Percentiles rank a stretch among this genome's conserved stretches.
Conservation (phyloP, 2,797 vertebrate genomes). For the Takifugu rubripes region DNA sequence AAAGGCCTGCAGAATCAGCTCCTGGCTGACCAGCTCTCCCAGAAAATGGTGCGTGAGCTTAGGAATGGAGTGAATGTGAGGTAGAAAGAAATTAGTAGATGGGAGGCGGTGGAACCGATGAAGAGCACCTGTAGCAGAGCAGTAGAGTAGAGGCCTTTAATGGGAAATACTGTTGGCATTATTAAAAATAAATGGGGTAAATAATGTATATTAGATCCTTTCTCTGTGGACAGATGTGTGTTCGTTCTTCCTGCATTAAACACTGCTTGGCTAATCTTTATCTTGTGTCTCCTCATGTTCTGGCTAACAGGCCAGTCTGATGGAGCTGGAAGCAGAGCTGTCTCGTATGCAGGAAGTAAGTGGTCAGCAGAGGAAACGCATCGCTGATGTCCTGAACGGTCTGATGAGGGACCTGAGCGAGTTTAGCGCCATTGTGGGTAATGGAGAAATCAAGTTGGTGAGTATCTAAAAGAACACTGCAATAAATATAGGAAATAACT, state of each 20-base stretch:
- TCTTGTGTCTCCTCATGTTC: not conserved
- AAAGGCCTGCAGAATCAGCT: slow-evolving; percentile 90
- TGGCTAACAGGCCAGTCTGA: slow-evolving; percentile 78
- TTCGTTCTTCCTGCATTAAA: not conserved
- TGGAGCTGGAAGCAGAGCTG: slow-evolving; percentile 90
- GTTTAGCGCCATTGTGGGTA: slow-evolving; percentile 93
- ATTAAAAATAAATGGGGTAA: too few relatives aligned
- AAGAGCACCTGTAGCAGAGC: too few relatives aligned
- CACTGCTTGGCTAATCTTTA: not conserved
- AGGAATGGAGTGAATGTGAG: not conserved
- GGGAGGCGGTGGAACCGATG: too few relatives aligned
- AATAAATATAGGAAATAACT: not conserved
- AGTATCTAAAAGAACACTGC: slow-evolving; percentile 35
- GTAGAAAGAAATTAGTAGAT: too few relatives aligned
- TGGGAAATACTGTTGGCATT: too few relatives aligned
- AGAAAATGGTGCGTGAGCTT: slow-evolving; percentile 83
- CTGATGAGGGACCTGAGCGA: slow-evolving; percentile 95
- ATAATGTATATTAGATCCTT: not conserved
- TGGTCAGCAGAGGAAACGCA: slow-evolving; percentile 89
- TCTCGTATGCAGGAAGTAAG: slow-evolving; percentile 92
- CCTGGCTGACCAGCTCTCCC: slow-evolving; percentile 87
- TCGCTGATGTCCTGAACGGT: slow-evolving; percentile 92
- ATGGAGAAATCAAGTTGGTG: slow-evolving; percentile 94
- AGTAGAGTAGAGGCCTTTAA: not conserved
- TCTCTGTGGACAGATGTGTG: not conserved